phyloP scores from a whole-genome alignment of 2,113 vertebrate genomes.

The Sprattus sprattus region DNA sequence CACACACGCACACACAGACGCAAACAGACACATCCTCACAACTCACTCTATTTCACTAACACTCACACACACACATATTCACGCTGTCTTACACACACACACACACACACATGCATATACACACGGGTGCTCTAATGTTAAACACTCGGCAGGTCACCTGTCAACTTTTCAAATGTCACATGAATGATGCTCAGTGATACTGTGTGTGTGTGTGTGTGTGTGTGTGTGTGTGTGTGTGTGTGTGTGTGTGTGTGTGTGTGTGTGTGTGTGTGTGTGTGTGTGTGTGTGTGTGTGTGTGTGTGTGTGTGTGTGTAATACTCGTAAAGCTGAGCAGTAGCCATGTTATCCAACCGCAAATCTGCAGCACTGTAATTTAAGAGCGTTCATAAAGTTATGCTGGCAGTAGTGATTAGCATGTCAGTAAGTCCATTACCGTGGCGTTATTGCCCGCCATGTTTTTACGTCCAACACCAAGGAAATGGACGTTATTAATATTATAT shows the following conservation, averaged over 20 bases:
- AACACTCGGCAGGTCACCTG: background rate
- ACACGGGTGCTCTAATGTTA: background rate
- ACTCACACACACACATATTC: background rate
- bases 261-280: too few relatives aligned
- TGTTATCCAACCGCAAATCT: background rate
- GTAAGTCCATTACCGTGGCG: background rate
- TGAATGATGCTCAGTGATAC: background rate
- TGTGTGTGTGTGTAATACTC: too few relatives aligned
- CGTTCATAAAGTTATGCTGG: background rate
- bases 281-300: too few relatives aligned
- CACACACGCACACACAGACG: background rate
- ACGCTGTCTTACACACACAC: background rate
- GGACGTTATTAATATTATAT: too few relatives aligned
- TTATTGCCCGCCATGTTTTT: background rate
- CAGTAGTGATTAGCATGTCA: background rate
- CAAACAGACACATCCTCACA: background rate
- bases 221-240: too few relatives aligned
- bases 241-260: too few relatives aligned
- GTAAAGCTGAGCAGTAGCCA: background rate
- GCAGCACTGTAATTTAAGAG: background rate
- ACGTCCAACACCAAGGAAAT: background rate
- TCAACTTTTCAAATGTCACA: background rate
- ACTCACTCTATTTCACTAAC: background rate
- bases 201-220: too few relatives aligned
- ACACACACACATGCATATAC: background rate